phyloP scores from a whole-genome alignment of 2,797 vertebrate genomes.

The Pseudopleuronectes americanus region DNA sequence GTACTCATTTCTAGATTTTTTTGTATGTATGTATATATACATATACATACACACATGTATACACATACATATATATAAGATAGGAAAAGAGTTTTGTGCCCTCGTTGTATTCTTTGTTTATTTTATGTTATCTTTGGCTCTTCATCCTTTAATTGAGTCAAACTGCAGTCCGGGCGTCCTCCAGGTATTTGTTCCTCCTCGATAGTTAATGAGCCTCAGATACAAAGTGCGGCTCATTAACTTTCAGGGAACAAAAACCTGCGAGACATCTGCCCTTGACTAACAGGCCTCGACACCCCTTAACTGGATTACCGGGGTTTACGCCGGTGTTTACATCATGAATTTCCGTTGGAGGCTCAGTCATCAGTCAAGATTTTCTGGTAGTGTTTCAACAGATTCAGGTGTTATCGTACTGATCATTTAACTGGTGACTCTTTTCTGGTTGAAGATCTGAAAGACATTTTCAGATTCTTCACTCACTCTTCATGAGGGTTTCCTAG shows the following conservation, averaged over 20 bases:
- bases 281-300: slow-evolving; percentile 43
- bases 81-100: no score
- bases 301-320: slow-evolving; percentile 50
- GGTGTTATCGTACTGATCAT: slow-evolving; percentile 7
- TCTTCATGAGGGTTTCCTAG: neutral
- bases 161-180: slow-evolving; percentile 42
- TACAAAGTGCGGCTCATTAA: slow-evolving; percentile 60
- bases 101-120: neutral
- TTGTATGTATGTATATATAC: no score
- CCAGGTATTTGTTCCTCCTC: slow-evolving; percentile 51
- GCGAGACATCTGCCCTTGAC: slow-evolving; percentile 62
- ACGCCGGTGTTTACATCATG: slow-evolving; percentile 39
- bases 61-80: no score
- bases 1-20: no score
- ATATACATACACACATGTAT: no score
- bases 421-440: neutral
- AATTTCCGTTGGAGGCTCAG: slow-evolving; percentile 26
- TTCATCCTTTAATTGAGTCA: slow-evolving; percentile 10
- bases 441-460: no score
- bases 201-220: slow-evolving; percentile 60
- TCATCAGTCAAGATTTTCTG: slow-evolving; percentile 43
- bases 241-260: slow-evolving; percentile 59
- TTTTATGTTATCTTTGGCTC: neutral
- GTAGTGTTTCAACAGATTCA: neutral
- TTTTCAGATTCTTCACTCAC: no score